phyloP scores from a whole-genome alignment of 1,140 invertebrate genomes.

The Aphelenchoides avenae region DNA sequence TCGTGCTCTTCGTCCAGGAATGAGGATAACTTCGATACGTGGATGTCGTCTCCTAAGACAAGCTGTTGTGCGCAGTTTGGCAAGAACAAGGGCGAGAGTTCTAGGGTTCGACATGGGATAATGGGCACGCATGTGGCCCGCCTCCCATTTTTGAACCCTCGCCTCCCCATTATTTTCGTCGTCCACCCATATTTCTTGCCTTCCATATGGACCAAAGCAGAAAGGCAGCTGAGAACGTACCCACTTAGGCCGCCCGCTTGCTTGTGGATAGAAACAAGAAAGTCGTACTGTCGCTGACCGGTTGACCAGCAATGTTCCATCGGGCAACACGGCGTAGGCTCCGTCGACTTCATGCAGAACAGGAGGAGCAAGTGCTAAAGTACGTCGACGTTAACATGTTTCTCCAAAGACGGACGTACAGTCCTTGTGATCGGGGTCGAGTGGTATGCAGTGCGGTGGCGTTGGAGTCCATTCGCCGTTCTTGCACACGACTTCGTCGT shows the following conservation, averaged over 20 bases:
- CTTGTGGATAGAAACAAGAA: slow-evolving; percentile 34
- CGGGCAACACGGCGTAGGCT: slow-evolving; percentile 24
- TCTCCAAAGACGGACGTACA: slow-evolving; percentile 5
- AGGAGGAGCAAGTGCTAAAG: too few species aligned
- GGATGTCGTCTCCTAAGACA: slow-evolving; percentile 39
- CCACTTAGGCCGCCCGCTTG: slow-evolving; percentile 29
- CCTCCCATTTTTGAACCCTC: too few species aligned
- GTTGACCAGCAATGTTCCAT: slow-evolving; percentile 35
- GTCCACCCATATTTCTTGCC: slow-evolving; percentile 11
- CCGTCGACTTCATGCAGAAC: slow-evolving; percentile 9
- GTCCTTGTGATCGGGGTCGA: slow-evolving; percentile 17
- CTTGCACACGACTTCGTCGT: slow-evolving; percentile 13
- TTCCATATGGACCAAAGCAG: too few species aligned
- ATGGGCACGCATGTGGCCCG: too few species aligned
- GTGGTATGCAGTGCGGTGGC: slow-evolving; percentile 34
- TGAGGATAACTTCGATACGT: slow-evolving; percentile 44
- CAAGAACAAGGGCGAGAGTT: too few species aligned
- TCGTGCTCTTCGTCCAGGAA: slow-evolving; percentile 27
- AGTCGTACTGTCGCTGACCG: slow-evolving; percentile 35
- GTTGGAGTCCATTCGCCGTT: slow-evolving; percentile 37
- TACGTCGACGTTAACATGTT: too few species aligned
- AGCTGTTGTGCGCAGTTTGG: too few species aligned
- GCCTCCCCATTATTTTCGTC: slow-evolving; percentile 6
- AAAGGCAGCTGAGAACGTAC: slow-evolving; percentile 21
- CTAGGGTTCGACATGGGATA: too few species aligned